These are phyloP conservation scores for Erpobdella octoculata DNA, from an alignment of 2,888 invertebrate species.

Conservation along the genomic window DNA sequence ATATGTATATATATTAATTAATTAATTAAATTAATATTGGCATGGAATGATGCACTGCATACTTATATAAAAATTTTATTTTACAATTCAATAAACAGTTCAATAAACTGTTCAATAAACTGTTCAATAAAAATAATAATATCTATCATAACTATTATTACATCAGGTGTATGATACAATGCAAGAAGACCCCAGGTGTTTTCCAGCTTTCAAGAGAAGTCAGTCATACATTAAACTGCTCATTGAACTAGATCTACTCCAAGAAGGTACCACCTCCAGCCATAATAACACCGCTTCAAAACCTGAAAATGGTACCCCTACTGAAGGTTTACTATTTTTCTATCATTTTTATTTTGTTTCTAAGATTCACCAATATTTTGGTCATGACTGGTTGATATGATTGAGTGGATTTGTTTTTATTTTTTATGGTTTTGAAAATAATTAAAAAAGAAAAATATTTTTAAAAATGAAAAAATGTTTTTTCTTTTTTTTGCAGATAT, in stretches of 20 bases:
- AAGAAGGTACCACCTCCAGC: not conserved
- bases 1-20: too few species aligned
- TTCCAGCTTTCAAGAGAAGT: slow-evolving; percentile 61
- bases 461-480: too few species aligned
- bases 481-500: too few species aligned
- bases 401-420: not conserved
- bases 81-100: too few species aligned
- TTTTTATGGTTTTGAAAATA: not conserved
- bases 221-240: slow-evolving; percentile 64
- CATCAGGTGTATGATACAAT: slow-evolving; percentile 50
- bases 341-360: not conserved
- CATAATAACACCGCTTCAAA: not conserved
- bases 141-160: too few species aligned
- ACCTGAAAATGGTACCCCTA: not conserved
- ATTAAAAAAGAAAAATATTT: too few species aligned
- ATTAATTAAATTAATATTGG: too few species aligned
- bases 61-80: too few species aligned
- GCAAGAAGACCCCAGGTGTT: slow-evolving; percentile 54
- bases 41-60: too few species aligned
- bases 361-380: not conserved
- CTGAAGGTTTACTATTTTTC: not conserved
- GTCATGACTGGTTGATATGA: not conserved
- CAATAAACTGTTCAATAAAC: too few species aligned
- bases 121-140: too few species aligned
- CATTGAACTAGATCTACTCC: slow-evolving; percentile 60